Evolutionary conservation across 2,797 vertebrate species (phyloP), one percentile per base, ranked within the genome.

Genomic region (Xiphorhynchus erythropygius): DNA sequence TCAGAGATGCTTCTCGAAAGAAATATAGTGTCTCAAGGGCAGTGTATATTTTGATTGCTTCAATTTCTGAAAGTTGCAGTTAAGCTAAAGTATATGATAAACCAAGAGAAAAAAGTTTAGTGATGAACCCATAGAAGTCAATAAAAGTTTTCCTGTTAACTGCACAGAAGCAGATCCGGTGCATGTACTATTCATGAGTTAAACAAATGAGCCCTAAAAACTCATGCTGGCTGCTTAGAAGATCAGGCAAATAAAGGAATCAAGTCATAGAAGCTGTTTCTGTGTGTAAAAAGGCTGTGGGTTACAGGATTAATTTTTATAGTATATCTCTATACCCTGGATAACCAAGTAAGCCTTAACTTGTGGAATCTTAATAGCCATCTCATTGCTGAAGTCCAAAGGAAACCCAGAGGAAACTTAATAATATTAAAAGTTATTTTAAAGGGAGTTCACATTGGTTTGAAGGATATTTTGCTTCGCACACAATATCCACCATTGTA

Each of bases 391-490:
- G 92, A 96, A 98, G 95, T 97, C 81, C 91, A 96, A 97, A 97
- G 95, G 96, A 98, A 97, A 97, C 95, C 91, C 91, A 96, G 83
- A 97, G 96, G 97, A 97, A 98, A 98, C 97, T 95, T 95, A 98
- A 96, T 97, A 97, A 97, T 97, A 97, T 96, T 96, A 97, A 94
- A 98, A 97, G 97, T 98, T 97, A 96, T 98, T 98, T 98, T 97
- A 97, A 97, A 97, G 92, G 97, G 96, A 97, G 96, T 97, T 97
- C 96, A 97, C 97, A 27, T 96, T 94, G 87, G 94, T 97, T 97
- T 94, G 95, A 97, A 97, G 71, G 79, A 73, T 92, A 95, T 97
- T 97, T 97, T 96, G 69, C 93, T 96, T 97, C 55, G 2, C 90
- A 90, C 85, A 98, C 96, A 98, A 97, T 97, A 97, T 97, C 90